These are phyloP conservation scores for Pangasius larnaudii DNA, from an alignment of 2,797 vertebrate species.

Conservation along the genomic window DNA sequence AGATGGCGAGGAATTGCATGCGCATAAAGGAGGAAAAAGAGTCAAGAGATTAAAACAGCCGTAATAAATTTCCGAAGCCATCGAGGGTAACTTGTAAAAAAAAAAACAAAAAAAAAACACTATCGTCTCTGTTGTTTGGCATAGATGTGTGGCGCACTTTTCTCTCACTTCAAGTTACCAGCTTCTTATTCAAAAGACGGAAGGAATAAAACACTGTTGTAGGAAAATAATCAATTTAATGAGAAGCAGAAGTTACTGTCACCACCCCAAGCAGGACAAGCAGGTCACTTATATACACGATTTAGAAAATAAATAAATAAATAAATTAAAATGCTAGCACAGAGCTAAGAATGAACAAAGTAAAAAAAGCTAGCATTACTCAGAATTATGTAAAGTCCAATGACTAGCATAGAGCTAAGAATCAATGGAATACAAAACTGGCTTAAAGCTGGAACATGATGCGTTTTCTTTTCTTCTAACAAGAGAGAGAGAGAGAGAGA, in stretches of 20 bases:
- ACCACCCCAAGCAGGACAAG: background rate
- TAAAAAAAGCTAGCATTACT: background rate
- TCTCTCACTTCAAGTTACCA: background rate
- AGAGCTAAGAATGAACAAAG: background rate
- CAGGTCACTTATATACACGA: too few relatives aligned
- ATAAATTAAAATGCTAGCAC: background rate
- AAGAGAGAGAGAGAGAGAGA: background rate
- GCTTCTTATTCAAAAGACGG: background rate
- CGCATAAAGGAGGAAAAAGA: conserved; percentile 25
- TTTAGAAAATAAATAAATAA: too few relatives aligned
- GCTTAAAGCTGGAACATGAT: background rate
- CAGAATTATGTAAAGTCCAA: background rate
- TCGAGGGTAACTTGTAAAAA: background rate
- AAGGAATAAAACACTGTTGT: background rate
- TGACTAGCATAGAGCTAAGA: background rate
- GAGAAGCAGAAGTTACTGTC: background rate
- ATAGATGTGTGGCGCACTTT: background rate
- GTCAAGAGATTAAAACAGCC: conserved; percentile 17
- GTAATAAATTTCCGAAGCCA: background rate
- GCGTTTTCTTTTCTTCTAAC: background rate
- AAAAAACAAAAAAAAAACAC: background rate
- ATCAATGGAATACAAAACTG: background rate
- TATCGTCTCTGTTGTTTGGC: background rate
- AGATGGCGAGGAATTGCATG: conserved; percentile 28
- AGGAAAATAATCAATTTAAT: background rate